Evolutionary conservation across 2,888 invertebrate genomes (phyloP).

Genomic region (Galeruca laticollis): DNA sequence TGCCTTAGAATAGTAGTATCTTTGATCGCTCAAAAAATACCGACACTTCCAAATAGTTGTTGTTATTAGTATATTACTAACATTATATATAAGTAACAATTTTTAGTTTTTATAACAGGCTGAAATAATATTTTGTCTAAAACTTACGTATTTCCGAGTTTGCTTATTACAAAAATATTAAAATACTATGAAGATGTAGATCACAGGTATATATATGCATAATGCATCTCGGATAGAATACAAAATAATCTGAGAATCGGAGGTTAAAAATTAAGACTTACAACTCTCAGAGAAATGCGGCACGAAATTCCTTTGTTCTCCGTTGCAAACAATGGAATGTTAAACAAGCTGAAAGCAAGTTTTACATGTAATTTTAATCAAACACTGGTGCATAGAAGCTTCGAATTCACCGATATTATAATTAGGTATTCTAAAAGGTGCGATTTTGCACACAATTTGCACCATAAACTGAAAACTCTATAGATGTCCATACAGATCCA

Average conservation of each 20-base stretch:
- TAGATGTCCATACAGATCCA: slow-evolving; percentile 50
- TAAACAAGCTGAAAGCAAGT: slow-evolving; percentile 66
- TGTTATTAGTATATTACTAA: too few relatives aligned
- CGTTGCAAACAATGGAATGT: slow-evolving; percentile 67
- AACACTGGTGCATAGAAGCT: slow-evolving; percentile 62
- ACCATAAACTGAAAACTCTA: slow-evolving; percentile 54
- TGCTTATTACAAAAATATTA: too few relatives aligned
- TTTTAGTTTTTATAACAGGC: too few relatives aligned
- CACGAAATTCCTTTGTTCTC: slow-evolving; percentile 67
- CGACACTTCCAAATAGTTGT: too few relatives aligned
- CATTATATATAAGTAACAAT: too few relatives aligned
- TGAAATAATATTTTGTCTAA: too few relatives aligned
- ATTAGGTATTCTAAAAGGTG: slow-evolving; percentile 64
- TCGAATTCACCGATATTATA: slow-evolving; percentile 63
- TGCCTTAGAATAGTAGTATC: too few relatives aligned
- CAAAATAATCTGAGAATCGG: slow-evolving; percentile 57
- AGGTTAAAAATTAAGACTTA: slow-evolving; percentile 64
- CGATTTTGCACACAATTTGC: slow-evolving; percentile 67
- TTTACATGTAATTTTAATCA: slow-evolving; percentile 68
- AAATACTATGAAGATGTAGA: slow-evolving; percentile 57
- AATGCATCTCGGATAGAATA: slow-evolving; percentile 60
- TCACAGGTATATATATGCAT: slow-evolving; percentile 54
- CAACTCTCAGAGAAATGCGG: slow-evolving; percentile 62
- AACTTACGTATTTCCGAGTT: too few relatives aligned
- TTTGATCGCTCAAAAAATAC: too few relatives aligned